A percentile compares a stretch with the other conserved stretches of the same genome.
phyloP scores from a whole-genome alignment of 2,113 vertebrate species.

The Calidris pygmaea region DNA sequence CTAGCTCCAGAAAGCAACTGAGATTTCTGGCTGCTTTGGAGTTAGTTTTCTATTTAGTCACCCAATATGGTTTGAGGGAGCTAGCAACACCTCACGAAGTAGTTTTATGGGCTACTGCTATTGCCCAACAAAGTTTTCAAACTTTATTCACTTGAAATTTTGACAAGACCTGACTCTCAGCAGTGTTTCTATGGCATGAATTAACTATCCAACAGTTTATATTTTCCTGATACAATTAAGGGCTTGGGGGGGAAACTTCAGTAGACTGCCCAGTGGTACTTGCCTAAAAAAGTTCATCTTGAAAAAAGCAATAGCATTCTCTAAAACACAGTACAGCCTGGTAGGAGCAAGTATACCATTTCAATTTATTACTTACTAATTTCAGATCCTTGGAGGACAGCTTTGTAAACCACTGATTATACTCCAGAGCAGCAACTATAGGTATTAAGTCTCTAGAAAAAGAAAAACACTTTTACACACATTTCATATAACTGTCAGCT shows the following conservation, averaged over 20 bases:
- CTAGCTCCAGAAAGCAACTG: background rate
- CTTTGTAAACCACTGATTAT: slow-evolving; percentile 98
- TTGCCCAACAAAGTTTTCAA: background rate
- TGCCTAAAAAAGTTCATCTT: background rate
- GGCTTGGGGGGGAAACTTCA: background rate
- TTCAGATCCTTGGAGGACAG: slow-evolving; percentile 94
- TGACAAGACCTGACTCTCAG: background rate
- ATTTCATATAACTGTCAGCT: background rate
- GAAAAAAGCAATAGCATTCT: background rate
- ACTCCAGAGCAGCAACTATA: slow-evolving; percentile 94
- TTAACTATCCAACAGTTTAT: background rate
- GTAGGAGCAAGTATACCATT: background rate
- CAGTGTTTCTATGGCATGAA: background rate
- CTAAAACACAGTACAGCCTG: background rate
- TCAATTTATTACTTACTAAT: slow-evolving; percentile 83
- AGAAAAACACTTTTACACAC: slow-evolving; percentile 59
- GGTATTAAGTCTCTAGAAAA: slow-evolving; percentile 92
- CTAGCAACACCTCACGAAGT: background rate
- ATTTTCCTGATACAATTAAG: background rate
- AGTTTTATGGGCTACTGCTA: background rate
- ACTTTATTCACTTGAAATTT: background rate
- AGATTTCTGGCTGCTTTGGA: background rate
- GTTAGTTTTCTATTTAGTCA: background rate
- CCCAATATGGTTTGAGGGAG: background rate
- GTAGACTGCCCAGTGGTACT: background rate